Evolutionary conservation across 23 tunicate genomes (phyloP), one percentile per base, ranked within the genome.

Genomic region (Phallusia fumigata): DNA sequence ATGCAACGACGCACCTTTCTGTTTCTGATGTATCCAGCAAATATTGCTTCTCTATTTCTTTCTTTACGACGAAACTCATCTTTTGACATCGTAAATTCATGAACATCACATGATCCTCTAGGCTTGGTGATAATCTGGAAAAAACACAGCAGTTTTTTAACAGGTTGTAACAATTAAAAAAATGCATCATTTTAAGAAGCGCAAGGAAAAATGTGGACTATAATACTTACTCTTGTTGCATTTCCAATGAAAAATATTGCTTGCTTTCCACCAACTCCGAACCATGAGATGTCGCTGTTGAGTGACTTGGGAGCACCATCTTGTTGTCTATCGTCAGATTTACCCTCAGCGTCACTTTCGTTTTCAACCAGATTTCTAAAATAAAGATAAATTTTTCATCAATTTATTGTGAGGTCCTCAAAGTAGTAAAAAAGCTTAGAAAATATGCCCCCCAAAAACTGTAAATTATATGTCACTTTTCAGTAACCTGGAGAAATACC

Each of bases 281-380:
- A 94, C 98, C 98, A 94, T 15, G 98, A 94, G 77, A 94, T 94
- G 87, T 94, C 98, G 32, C 93, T 89, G 85, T 94, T 94, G 40
- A 94, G 87, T 19, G 94, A 94, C 80, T 94, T 94, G 21, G 91
- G 91, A 64, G 90, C 35, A 3, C 30, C 80, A 36, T 77, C 88
- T 28, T 65, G 52, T 32, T 18, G 24, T 28, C n/a, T 8, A 65
- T 65, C 30, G 3, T 65, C 69, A 35, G 26, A 58, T 33, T 32
- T 65, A 28, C 64, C 76, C 6, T 65, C 84, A 53, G 33, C 16
- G 33, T 74, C 78, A 19, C 19, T n/a, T 15, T 72, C n/a, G n/a
- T 33, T 74, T 81, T 18, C 76, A n/a, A 53, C 53, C 6, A 58
- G 3, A 58, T 58, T 58, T 3, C 69, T 58, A 13, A 8, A 58